phyloP scores from a whole-genome alignment of 2,797 vertebrate genomes.

The Pelodytes ibericus region DNA sequence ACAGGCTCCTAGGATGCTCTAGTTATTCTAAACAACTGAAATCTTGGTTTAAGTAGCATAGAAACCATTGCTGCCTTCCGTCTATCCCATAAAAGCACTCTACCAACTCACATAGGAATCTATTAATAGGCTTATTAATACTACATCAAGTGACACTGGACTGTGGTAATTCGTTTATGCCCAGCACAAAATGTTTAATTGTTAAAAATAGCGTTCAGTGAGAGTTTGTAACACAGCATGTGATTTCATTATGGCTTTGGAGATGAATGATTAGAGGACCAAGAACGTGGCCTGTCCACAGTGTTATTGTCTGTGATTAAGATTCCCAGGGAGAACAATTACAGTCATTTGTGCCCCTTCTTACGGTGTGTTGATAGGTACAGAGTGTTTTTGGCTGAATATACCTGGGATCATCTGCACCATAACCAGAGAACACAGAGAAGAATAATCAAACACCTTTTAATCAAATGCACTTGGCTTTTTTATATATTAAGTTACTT shows the following conservation, averaged over 20 bases:
- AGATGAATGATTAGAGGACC: conserved; percentile 31
- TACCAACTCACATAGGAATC: background rate
- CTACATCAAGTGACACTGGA: conserved; percentile 2
- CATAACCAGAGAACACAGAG: background rate
- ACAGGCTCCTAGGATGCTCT: too few relatives aligned
- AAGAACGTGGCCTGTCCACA: conserved; percentile 20
- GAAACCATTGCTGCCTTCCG: too few relatives aligned
- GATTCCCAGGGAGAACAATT: conserved; percentile 27
- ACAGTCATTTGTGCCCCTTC: conserved; percentile 9
- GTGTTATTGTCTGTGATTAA: background rate
- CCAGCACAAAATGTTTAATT: conserved; percentile 47
- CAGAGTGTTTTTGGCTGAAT: background rate
- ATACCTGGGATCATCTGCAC: background rate
- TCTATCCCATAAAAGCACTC: background rate
- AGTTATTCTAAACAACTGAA: too few relatives aligned
- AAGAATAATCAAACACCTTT: too few relatives aligned
- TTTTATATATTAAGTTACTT: too few relatives aligned
- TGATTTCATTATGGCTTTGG: conserved; percentile 16
- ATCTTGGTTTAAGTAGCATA: too few relatives aligned
- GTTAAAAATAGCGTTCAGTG: conserved; percentile 42
- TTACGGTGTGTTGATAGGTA: background rate
- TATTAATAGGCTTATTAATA: conserved; percentile 19
- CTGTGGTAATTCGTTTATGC: conserved; percentile 20
- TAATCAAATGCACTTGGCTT: too few relatives aligned
- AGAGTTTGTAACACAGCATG: conserved; percentile 21